Percentiles rank a stretch among this genome's conserved stretches.
These are phyloP conservation scores for Rhinoraja longicauda DNA, from an alignment of 2,797 vertebrate species.

Conservation along the genomic window DNA sequence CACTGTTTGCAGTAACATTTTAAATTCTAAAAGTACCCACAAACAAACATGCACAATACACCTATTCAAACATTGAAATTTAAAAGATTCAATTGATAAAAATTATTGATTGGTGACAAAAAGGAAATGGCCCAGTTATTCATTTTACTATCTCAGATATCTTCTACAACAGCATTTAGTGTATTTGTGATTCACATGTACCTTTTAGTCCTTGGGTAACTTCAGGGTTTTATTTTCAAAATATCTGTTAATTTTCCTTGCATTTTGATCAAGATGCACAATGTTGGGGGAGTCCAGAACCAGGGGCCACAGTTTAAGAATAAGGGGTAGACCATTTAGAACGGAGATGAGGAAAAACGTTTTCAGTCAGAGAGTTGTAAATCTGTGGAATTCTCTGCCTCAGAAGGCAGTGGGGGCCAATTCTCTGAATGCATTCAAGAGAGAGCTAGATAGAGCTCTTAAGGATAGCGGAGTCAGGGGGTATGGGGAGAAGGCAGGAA, in stretches of 20 bases:
- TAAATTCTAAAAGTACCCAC: background rate
- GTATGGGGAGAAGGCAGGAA: no score
- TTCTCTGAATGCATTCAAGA: no score
- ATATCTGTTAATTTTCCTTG: background rate
- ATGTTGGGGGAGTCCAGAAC: no score
- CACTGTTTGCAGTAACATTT: background rate
- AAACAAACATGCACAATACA: background rate
- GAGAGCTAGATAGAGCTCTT: no score
- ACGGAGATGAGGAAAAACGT: no score
- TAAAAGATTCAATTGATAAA: background rate
- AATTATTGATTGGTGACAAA: background rate
- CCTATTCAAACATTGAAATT: background rate
- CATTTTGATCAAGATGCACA: background rate
- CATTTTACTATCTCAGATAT: background rate
- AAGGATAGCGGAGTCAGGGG: no score
- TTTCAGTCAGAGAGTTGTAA: no score
- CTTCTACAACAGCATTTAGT: background rate
- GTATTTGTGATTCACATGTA: background rate
- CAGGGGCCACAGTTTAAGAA: no score
- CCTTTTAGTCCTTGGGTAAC: background rate
- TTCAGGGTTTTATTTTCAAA: background rate
- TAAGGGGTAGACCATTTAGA: no score
- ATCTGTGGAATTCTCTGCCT: no score
- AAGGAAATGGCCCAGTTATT: background rate
- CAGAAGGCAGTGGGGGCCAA: no score